Conservation (phyloP, 2,797 vertebrate species). For the Carduelis carduelis region DNA sequence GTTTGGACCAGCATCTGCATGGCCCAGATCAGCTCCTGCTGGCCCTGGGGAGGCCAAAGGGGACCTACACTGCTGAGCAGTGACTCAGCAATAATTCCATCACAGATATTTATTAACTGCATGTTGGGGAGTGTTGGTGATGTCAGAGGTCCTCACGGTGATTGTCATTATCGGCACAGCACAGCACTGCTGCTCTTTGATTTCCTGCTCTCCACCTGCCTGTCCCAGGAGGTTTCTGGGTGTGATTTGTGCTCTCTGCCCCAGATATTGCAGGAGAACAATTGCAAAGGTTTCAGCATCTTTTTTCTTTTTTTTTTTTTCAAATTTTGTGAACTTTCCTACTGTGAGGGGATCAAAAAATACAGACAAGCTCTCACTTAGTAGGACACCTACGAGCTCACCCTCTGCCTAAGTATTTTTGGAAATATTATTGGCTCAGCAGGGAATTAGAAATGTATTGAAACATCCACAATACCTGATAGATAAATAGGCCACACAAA, state of each 20-base stretch:
- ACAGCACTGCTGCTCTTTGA: not conserved
- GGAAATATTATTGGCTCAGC: slow-evolving; percentile 12
- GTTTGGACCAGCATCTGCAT: not conserved
- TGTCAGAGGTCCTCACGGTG: not conserved
- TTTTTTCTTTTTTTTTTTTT: not conserved
- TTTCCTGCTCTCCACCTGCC: slow-evolving; percentile 1
- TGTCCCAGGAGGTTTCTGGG: not conserved
- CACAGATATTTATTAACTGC: not conserved
- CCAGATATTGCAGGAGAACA: not conserved
- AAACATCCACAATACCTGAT: not conserved
- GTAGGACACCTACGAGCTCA: not conserved
- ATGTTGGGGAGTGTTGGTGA: not conserved
- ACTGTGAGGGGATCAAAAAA: not conserved
- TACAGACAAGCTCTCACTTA: not conserved
- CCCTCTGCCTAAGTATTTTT: slow-evolving; percentile 9
- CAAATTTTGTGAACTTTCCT: not conserved
- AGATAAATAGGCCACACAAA: not conserved
- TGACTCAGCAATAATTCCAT: not conserved
- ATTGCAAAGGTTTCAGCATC: not conserved
- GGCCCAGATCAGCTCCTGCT: not conserved
- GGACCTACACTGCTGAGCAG: accelerated
- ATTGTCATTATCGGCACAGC: not conserved
- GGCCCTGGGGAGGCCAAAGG: not conserved
- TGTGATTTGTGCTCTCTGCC: not conserved
- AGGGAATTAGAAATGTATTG: not conserved